Conservation (phyloP, 2,797 vertebrate species). For the Bradypus variegatus region DNA sequence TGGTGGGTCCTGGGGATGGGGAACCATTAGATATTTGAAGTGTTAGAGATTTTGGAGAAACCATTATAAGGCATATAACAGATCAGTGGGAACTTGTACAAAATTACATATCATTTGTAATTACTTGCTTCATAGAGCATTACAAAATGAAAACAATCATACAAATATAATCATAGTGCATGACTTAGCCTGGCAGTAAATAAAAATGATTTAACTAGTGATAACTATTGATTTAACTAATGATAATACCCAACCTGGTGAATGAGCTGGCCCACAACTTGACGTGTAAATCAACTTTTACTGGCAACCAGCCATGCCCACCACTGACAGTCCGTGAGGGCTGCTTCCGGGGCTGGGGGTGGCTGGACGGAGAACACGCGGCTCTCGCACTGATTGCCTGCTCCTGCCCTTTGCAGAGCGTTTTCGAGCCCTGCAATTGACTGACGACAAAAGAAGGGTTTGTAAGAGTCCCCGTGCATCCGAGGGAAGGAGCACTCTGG, state of each 20-base stretch:
- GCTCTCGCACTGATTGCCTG: not conserved
- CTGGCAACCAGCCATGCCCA: accelerated
- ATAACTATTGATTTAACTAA: not conserved
- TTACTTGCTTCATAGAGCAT: not conserved
- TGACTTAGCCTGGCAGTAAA: not conserved
- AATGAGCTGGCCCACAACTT: not conserved
- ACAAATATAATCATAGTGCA: not conserved
- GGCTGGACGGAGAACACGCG: not conserved
- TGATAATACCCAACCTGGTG: not conserved
- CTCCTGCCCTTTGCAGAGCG: not conserved
- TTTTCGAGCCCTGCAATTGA: accelerated
- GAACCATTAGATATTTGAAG: accelerated
- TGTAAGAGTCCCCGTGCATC: accelerated
- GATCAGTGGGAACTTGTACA: not conserved
- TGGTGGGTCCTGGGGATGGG: too few relatives aligned
- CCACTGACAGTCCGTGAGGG: not conserved
- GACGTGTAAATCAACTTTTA: accelerated
- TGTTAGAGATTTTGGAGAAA: not conserved
- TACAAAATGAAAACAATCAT: not conserved
- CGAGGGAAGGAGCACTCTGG: accelerated
- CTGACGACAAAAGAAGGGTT: not conserved
- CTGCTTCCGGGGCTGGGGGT: not conserved
- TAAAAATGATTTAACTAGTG: not conserved
- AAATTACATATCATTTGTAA: too few relatives aligned
- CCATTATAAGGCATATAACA: not conserved